These are phyloP conservation scores for Perdita meconis DNA, from an alignment of 2,888 invertebrate species.

Conservation along the genomic window DNA sequence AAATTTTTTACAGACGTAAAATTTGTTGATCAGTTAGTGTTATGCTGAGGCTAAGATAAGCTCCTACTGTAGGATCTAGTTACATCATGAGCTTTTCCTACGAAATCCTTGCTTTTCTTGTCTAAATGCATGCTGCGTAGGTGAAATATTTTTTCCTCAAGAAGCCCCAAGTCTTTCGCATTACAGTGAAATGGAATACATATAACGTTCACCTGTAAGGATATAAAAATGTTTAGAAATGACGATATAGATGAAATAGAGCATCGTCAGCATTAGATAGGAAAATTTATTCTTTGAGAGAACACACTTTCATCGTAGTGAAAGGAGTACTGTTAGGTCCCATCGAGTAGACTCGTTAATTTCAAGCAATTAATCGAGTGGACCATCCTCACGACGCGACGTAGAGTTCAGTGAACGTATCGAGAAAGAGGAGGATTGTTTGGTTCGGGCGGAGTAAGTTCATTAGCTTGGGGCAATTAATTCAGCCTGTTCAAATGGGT, in stretches of 20 bases:
- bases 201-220: neutral
- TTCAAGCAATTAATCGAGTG: slow-evolving; percentile 45
- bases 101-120: no score
- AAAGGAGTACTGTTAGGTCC: slow-evolving; percentile 24
- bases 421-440: slow-evolving; percentile 37
- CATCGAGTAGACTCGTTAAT: slow-evolving; percentile 41
- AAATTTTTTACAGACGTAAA: no score
- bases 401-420: slow-evolving; percentile 36
- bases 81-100: no score
- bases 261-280: neutral
- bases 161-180: no score
- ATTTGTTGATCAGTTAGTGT: no score
- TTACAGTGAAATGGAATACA: no score
- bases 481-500: slow-evolving; percentile 24
- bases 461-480: slow-evolving; percentile 60
- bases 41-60: no score
- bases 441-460: slow-evolving; percentile 28
- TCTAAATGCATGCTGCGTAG: no score
- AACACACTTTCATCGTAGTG: slow-evolving; percentile 21
- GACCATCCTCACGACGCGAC: slow-evolving; percentile 24
- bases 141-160: no score
- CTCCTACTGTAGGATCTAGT: no score
- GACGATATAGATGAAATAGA: slow-evolving; percentile 8
- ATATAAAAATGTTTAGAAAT: slow-evolving; percentile 27
- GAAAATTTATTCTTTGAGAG: slow-evolving; percentile 15